These are phyloP conservation scores for Cetoscarus ocellatus DNA, from an alignment of 2,797 vertebrate genomes.

Conservation along the genomic window DNA sequence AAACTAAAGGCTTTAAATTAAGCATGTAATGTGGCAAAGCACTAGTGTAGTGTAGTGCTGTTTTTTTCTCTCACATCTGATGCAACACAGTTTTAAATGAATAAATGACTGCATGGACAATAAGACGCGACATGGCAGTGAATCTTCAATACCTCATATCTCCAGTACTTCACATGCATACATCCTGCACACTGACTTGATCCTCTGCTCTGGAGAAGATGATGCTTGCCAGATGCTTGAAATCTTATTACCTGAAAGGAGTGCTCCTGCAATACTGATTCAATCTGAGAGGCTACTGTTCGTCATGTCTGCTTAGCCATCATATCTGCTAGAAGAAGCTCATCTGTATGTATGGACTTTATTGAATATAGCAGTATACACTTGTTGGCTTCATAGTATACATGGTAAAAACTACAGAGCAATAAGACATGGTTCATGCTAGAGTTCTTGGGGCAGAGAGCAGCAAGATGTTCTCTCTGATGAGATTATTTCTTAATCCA, in stretches of 20 bases:
- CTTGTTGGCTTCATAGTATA: constrained; percentile 1
- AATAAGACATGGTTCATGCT: constrained; percentile 1
- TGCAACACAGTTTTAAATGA: neutral
- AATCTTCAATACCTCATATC: neutral
- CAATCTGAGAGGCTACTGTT: constrained; percentile 8
- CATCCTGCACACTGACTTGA: neutral
- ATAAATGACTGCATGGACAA: neutral
- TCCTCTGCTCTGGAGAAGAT: constrained; percentile 17
- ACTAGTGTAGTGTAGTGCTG: neutral
- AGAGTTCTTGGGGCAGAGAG: constrained; percentile 6
- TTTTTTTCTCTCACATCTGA: neutral
- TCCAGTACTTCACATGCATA: constrained; percentile 12
- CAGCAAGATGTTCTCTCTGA: neutral
- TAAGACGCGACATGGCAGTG: neutral
- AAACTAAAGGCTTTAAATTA: neutral
- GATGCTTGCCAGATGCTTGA: constrained; percentile 26
- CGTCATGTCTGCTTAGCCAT: neutral
- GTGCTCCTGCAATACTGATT: constrained; percentile 33
- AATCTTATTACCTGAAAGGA: constrained; percentile 28
- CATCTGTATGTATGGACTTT: neutral
- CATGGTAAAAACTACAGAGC: neutral
- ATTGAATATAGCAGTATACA: neutral
- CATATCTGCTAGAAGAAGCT: neutral
- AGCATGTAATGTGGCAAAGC: neutral
- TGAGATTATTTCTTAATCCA: neutral